Evolutionary conservation across 2,797 vertebrate species (phyloP).

Genomic region (Amblyopsis hoosieri): DNA sequence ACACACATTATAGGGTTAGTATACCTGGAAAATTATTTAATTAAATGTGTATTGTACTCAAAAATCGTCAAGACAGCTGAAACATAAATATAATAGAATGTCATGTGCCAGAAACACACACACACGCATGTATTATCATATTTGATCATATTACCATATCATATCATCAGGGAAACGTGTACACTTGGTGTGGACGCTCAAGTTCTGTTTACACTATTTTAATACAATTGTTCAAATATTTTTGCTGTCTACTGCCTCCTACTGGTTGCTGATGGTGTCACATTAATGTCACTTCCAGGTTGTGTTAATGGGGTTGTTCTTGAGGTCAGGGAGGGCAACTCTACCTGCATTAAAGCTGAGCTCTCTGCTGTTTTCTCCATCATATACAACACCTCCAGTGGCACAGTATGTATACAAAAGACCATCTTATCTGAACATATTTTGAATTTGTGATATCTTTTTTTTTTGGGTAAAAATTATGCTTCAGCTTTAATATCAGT

Average conservation of each 20-base stretch:
- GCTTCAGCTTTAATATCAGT: neutral
- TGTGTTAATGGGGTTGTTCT: slow-evolving; percentile 74
- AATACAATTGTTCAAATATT: neutral
- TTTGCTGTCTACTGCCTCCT: slow-evolving; percentile 41
- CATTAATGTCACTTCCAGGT: slow-evolving; percentile 50
- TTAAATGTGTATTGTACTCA: neutral
- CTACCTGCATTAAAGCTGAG: slow-evolving; percentile 85
- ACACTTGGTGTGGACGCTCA: too few species aligned
- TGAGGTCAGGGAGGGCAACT: slow-evolving; percentile 81
- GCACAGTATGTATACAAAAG: slow-evolving; percentile 49
- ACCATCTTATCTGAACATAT: neutral
- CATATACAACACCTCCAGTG: slow-evolving; percentile 69
- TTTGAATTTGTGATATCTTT: neutral
- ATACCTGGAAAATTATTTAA: neutral
- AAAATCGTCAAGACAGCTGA: too few species aligned
- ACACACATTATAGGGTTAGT: neutral
- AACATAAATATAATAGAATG: too few species aligned
- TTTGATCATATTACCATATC: too few species aligned
- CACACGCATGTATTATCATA: too few species aligned
- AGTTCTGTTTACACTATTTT: too few species aligned
- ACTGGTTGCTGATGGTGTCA: slow-evolving; percentile 26
- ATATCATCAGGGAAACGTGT: too few species aligned
- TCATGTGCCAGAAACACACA: too few species aligned
- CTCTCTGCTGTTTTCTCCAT: slow-evolving; percentile 82
- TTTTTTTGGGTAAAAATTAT: neutral